phyloP scores from a whole-genome alignment of 2,113 vertebrate species.

The Halichoerus grypus region DNA sequence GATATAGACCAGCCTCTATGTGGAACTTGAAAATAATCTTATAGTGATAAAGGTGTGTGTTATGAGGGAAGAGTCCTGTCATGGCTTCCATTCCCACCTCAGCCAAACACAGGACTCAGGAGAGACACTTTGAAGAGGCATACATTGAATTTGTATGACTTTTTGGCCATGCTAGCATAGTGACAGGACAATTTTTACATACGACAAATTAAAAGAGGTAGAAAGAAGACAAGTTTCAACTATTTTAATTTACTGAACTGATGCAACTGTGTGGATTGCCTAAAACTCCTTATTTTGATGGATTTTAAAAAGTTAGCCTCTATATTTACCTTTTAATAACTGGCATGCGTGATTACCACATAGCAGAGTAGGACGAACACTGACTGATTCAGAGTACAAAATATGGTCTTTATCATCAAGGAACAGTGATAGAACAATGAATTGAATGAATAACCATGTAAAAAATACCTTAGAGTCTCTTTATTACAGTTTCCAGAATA shows the following conservation, averaged over 20 bases:
- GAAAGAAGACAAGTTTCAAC: background rate
- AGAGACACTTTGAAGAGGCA: background rate
- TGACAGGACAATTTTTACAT: background rate
- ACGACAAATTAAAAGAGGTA: background rate
- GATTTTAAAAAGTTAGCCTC: background rate
- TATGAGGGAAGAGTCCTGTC: background rate
- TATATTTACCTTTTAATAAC: constrained; percentile 1
- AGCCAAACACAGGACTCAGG: background rate
- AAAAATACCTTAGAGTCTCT: background rate
- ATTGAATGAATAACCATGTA: background rate
- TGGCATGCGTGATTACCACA: background rate
- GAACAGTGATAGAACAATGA: background rate
- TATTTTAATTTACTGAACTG: background rate
- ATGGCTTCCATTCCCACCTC: background rate
- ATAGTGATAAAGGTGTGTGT: background rate
- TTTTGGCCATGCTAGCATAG: background rate
- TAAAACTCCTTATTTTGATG: background rate
- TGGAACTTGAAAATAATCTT: background rate
- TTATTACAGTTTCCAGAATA: background rate
- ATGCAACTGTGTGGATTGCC: background rate
- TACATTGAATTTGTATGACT: background rate
- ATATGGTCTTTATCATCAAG: background rate
- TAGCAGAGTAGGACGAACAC: background rate
- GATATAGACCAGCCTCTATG: background rate
- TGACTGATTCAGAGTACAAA: background rate